Base-by-base conservation (phyloP, 2,797 vertebrate species). In the Urocyon cinereoargenteus region DNA sequence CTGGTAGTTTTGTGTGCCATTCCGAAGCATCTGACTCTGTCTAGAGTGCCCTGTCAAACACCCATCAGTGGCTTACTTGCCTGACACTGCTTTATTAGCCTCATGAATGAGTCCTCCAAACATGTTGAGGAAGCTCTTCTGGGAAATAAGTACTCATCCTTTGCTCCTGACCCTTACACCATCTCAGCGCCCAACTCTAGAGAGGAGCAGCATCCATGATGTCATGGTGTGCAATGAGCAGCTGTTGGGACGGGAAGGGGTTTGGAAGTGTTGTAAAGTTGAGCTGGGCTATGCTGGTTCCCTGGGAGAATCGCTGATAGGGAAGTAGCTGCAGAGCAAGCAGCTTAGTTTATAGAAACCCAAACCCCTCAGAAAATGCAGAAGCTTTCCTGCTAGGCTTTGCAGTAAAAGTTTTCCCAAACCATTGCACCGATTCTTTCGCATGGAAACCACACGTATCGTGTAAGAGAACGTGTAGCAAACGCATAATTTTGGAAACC, bases 401-500 rank as follows among this genome's bases (percentile, higher is more conserved):
- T 61, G 55, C 24, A 18, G n/a, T 78, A 51, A 51, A 94, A 97
- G 79, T 16, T 96, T 92, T 82, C 59, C 85, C 73, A 49, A 0
- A 53, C 36, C 96, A 34, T 55, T 93, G 68, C 49, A 26, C 73
- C 78, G 45, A 81, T 61, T 93, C 92, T 95, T 87, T 62, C 96
- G 22, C 15, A 31, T 82, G 16, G 66, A 91, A 93, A 86, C 7
- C 31, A 16, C 11, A 83, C 18, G 1, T 26, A 13, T 40, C 0
- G 0, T 22, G 51, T 53, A 64, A 0, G 0, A 14, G 36, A n/a
- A 64, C 86, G 62, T 34, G 81, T 91, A n/a, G 1, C 70, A 72
- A 96, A 66, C 40, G 24, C 10, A 0, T 0, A 0, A 77, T 79
- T 88, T 94, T 95, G 92, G 94, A 77, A 75, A 15, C 19, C 75